Evolutionary conservation across 2,113 vertebrate species (phyloP).

Genomic region (Phalacrocorax pelagicus): DNA sequence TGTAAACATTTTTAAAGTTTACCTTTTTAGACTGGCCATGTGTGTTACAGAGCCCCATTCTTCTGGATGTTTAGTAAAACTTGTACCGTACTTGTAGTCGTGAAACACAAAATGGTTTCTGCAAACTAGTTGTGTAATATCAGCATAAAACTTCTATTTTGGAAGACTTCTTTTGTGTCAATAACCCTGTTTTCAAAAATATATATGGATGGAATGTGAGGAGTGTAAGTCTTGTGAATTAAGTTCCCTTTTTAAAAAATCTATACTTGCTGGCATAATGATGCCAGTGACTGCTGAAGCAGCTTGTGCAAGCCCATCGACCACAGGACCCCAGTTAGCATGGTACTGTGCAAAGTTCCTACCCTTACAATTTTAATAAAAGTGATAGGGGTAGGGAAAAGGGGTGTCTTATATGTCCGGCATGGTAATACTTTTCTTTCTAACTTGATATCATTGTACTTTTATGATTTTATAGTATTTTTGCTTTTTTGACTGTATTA

Average conservation of each 20-base stretch:
- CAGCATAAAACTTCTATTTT: not conserved
- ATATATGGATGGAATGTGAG: not conserved
- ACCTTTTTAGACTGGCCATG: not conserved
- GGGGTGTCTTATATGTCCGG: accelerated
- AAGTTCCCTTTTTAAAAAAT: not conserved
- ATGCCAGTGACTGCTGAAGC: not conserved
- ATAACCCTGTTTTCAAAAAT: not conserved
- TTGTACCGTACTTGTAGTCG: not conserved
- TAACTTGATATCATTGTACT: not conserved
- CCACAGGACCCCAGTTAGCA: not conserved
- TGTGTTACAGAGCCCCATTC: accelerated
- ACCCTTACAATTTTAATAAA: not conserved
- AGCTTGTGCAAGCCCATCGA: not conserved
- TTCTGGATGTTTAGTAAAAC: not conserved
- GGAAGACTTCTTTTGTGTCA: not conserved
- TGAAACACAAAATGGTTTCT: not conserved
- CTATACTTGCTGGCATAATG: not conserved
- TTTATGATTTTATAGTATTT: not conserved
- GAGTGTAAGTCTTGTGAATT: not conserved
- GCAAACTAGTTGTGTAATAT: not conserved
- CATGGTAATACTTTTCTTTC: not conserved
- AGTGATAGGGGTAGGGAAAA: not conserved
- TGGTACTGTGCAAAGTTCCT: not conserved
- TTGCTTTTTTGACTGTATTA: not conserved
- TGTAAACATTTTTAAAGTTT: not conserved